Evolutionary conservation across 2,888 invertebrate genomes (phyloP).

Genomic region (Argyra leucocephala): DNA sequence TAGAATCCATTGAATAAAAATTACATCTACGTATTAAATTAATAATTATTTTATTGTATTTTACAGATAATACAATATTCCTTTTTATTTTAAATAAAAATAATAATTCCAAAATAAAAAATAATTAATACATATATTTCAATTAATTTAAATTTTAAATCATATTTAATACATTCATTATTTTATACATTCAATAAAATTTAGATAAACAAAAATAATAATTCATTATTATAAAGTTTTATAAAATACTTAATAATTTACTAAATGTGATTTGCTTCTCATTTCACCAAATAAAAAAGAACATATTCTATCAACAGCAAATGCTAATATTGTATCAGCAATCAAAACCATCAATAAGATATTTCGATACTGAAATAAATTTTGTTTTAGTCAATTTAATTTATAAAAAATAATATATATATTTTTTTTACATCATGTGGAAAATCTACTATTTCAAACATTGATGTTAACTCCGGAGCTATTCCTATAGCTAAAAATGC

Average conservation of each 20-base stretch:
- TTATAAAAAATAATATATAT: slow-evolving; percentile 21
- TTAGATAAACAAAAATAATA: not conserved
- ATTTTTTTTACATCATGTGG: slow-evolving; percentile 68
- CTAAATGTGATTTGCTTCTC: slow-evolving; percentile 41
- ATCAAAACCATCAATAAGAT: slow-evolving; percentile 73
- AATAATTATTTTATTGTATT: no score
- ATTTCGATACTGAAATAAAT: slow-evolving; percentile 72
- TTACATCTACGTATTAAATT: no score
- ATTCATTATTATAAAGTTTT: not conserved
- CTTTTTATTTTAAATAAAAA: no score
- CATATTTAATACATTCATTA: not conserved
- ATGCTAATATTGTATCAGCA: slow-evolving; percentile 79
- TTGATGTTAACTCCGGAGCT: slow-evolving; percentile 72
- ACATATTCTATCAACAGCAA: slow-evolving; percentile 72
- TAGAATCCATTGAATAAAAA: no score
- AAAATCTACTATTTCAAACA: slow-evolving; percentile 93
- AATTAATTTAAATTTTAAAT: no score
- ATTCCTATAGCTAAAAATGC: slow-evolving; percentile 75
- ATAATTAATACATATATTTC: no score
- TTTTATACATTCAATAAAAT: not conserved
- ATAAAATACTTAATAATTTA: slow-evolving; percentile 14
- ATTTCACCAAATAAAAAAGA: slow-evolving; percentile 81
- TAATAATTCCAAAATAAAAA: no score
- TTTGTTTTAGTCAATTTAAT: not conserved
- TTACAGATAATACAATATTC: no score